phyloP scores from a whole-genome alignment of 1,140 invertebrate species.

The Macrostomum lignano region DNA sequence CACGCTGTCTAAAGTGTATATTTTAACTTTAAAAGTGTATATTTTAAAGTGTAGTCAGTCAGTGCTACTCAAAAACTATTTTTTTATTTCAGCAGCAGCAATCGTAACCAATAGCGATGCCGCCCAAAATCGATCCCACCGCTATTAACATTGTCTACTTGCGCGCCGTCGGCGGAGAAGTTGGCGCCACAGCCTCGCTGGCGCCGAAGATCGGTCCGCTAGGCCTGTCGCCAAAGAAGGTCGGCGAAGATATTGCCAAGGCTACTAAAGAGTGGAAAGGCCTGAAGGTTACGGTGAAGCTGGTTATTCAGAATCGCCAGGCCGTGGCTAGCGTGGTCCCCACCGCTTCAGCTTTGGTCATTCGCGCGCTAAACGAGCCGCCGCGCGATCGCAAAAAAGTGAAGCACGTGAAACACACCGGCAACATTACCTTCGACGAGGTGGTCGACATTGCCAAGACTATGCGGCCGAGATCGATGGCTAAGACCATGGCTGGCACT shows the following conservation, averaged over 20 bases:
- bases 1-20: too few relatives aligned
- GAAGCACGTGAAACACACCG: slow-evolving; percentile 93
- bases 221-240: slow-evolving; percentile 94
- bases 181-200: slow-evolving; percentile 85
- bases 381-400: slow-evolving; percentile 93
- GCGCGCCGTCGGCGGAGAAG: slow-evolving; percentile 91
- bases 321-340: slow-evolving; percentile 88
- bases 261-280: slow-evolving; percentile 95
- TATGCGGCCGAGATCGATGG: slow-evolving; percentile 81
- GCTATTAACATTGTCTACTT: slow-evolving; percentile 80
- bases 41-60: too few relatives aligned
- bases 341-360: slow-evolving; percentile 78
- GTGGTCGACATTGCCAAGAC: slow-evolving; percentile 58
- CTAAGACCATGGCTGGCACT: slow-evolving; percentile 56
- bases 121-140: slow-evolving; percentile 63
- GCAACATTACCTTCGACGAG: slow-evolving; percentile 75
- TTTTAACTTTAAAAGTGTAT: too few relatives aligned
- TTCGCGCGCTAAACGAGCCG: slow-evolving; percentile 90
- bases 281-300: slow-evolving; percentile 66
- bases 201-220: slow-evolving; percentile 97
- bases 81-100: too few relatives aligned
- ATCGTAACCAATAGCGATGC: too few relatives aligned
- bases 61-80: too few relatives aligned
- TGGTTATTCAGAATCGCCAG: slow-evolving; percentile 85
- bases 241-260: slow-evolving; percentile 98